These are phyloP conservation scores for Lordiphosa fenestrarum DNA, from an alignment of 2,888 invertebrate genomes.

Conservation along the genomic window DNA sequence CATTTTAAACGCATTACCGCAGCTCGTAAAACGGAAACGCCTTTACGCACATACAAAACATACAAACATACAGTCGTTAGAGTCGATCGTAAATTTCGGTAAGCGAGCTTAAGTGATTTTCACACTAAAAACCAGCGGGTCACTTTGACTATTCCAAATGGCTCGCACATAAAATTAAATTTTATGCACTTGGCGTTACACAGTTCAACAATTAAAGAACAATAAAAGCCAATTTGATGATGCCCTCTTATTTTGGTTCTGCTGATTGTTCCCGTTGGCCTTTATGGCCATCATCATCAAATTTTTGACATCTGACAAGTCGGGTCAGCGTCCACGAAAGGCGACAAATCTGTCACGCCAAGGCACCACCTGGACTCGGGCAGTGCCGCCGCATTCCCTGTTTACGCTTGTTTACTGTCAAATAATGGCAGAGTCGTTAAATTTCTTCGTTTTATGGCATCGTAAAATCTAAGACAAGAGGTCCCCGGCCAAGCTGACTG, in stretches of 20 bases:
- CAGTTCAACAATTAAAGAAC: slow-evolving; percentile 74
- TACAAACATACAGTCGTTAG: slow-evolving; percentile 34
- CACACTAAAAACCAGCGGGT: slow-evolving; percentile 69
- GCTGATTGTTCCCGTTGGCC: slow-evolving; percentile 13
- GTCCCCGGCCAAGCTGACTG: slow-evolving; percentile 21
- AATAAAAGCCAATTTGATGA: slow-evolving; percentile 69
- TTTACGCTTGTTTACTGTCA: slow-evolving; percentile 61
- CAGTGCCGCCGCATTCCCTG: slow-evolving; percentile 9
- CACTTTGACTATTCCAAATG: slow-evolving; percentile 46
- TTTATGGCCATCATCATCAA: slow-evolving; percentile 46
- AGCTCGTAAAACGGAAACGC: slow-evolving; percentile 58
- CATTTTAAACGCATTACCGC: slow-evolving; percentile 36
- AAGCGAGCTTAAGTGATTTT: slow-evolving; percentile 70
- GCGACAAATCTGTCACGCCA: slow-evolving; percentile 56
- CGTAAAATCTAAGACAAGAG: slow-evolving; percentile 63
- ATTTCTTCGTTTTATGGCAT: slow-evolving; percentile 12
- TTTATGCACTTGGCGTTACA: slow-evolving; percentile 55
- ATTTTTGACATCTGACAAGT: slow-evolving; percentile 68
- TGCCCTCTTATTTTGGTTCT: slow-evolving; percentile 27
- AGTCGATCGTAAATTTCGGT: slow-evolving; percentile 56
- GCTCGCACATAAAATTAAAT: slow-evolving; percentile 56
- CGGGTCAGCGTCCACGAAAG: slow-evolving; percentile 32
- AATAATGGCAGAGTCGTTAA: slow-evolving; percentile 54
- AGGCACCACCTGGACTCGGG: slow-evolving; percentile 50
- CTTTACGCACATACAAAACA: slow-evolving; percentile 14